Conservation (phyloP, 2,888 invertebrate species). For the Dexiosoma caninum region DNA sequence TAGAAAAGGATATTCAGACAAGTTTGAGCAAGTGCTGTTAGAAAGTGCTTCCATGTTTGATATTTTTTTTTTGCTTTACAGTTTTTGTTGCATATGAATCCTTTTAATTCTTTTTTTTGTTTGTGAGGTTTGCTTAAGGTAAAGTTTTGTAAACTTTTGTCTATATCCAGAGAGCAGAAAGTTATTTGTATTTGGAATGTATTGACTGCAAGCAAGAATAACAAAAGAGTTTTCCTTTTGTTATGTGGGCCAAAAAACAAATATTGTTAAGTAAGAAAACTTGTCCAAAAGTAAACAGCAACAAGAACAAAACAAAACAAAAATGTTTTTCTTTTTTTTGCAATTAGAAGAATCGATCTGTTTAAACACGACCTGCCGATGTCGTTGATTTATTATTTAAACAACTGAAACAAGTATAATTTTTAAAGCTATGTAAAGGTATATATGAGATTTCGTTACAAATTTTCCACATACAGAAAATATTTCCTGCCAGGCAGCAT, state of each 20-base stretch:
- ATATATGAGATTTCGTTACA: too few species aligned
- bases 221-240: slow-evolving; percentile 22
- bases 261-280: slow-evolving; percentile 38
- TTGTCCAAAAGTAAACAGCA: slow-evolving; percentile 43
- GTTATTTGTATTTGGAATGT: slow-evolving; percentile 4
- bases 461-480: too few species aligned
- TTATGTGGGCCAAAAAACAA: slow-evolving; percentile 39
- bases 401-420: background rate
- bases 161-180: slow-evolving; percentile 24
- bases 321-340: too few species aligned
- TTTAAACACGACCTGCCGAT: background rate
- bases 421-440: background rate
- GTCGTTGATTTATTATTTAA: background rate
- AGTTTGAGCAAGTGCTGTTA: background rate
- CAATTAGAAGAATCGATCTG: slow-evolving; percentile 51
- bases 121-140: slow-evolving; percentile 60
- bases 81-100: background rate
- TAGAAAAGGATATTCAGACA: background rate
- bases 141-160: slow-evolving; percentile 55
- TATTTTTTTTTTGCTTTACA: background rate
- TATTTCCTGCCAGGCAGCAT: too few species aligned
- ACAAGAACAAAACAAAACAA: too few species aligned
- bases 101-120: background rate
- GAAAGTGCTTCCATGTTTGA: slow-evolving; percentile 2
- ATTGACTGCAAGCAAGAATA: slow-evolving; percentile 41